Evolutionary conservation across 2,888 invertebrate species (phyloP).

Genomic region (Choreutis nemorana): DNA sequence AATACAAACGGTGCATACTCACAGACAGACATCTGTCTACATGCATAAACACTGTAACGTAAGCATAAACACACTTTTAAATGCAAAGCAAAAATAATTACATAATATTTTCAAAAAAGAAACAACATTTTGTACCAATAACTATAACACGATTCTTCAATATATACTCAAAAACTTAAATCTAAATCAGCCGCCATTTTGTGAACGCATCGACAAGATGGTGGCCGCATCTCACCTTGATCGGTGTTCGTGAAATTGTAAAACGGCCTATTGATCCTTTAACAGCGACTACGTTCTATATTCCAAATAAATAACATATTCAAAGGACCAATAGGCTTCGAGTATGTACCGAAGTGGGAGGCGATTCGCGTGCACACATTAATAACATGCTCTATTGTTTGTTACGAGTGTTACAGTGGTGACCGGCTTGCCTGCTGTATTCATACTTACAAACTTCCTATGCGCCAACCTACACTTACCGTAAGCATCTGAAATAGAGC

Average conservation of each 20-base stretch:
- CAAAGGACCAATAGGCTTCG: constrained; percentile 6
- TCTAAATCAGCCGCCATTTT: constrained; percentile 50
- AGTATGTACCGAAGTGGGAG: constrained; percentile 19
- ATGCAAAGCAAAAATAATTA: constrained; percentile 56
- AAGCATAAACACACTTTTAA: constrained; percentile 61
- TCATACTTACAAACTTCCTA: constrained; percentile 40
- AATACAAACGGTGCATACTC: constrained; percentile 62
- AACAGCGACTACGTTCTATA: constrained; percentile 7
- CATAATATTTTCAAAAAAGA: constrained; percentile 28
- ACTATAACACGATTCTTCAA: constrained; percentile 33
- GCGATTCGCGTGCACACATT: constrained; percentile 28
- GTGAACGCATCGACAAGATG: constrained; percentile 38
- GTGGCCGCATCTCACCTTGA: constrained; percentile 34
- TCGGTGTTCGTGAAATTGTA: constrained; percentile 20
- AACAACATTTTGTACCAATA: constrained; percentile 54
- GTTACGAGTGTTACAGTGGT: neutral
- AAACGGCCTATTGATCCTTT: constrained; percentile 9
- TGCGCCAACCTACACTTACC: constrained; percentile 59
- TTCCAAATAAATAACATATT: too few relatives aligned
- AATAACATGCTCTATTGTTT: constrained; percentile 1
- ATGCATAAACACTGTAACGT: constrained; percentile 61
- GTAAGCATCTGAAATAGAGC: constrained; percentile 66
- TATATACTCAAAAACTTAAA: constrained; percentile 53
- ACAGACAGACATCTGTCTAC: constrained; percentile 57
- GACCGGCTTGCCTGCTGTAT: constrained; percentile 8